A percentile compares a stretch with the other conserved stretches of the same genome.
These are phyloP conservation scores for Syncerus caffer DNA, from an alignment of 2,797 vertebrate genomes.

Conservation along the genomic window DNA sequence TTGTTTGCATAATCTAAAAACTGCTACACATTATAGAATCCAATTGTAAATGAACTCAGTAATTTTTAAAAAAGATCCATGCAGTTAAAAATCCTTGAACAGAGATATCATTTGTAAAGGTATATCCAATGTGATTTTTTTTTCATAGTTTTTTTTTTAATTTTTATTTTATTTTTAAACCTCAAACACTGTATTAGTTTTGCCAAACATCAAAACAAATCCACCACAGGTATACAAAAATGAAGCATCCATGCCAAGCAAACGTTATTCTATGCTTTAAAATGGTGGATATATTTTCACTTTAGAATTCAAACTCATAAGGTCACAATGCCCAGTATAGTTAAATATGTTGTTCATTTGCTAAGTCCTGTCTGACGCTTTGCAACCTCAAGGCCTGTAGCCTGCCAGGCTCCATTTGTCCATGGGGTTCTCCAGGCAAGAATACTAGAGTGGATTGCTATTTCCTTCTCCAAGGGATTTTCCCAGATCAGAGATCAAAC, in stretches of 20 bases:
- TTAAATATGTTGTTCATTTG: not conserved
- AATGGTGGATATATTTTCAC: slow-evolving; percentile 36
- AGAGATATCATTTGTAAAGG: slow-evolving; percentile 63
- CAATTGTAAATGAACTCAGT: slow-evolving; percentile 64
- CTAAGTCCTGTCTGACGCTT: not conserved
- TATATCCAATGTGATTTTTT: slow-evolving; percentile 65
- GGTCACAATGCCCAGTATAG: not conserved
- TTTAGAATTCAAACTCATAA: slow-evolving; percentile 35
- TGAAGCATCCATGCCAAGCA: slow-evolving; percentile 24
- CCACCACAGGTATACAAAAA: slow-evolving; percentile 7
- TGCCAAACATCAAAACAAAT: too few relatives aligned
- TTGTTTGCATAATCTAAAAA: slow-evolving; percentile 5
- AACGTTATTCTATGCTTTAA: slow-evolving; percentile 14
- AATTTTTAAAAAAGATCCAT: slow-evolving; percentile 68
- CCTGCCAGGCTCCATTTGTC: not conserved
- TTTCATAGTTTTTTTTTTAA: too few relatives aligned
- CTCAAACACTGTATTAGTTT: too few relatives aligned
- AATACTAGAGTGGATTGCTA: not conserved
- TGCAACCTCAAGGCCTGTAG: not conserved
- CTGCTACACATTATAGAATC: not conserved
- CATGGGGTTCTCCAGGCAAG: not conserved
- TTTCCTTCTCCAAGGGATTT: not conserved
- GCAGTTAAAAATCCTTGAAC: slow-evolving; percentile 55
- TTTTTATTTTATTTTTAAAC: too few relatives aligned
- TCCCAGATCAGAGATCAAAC: not conserved